A percentile compares a stretch with the other conserved stretches of the same genome.
Evolutionary conservation across 2,113 vertebrate species (phyloP).

Genomic region (Notarius lentiginosus): DNA sequence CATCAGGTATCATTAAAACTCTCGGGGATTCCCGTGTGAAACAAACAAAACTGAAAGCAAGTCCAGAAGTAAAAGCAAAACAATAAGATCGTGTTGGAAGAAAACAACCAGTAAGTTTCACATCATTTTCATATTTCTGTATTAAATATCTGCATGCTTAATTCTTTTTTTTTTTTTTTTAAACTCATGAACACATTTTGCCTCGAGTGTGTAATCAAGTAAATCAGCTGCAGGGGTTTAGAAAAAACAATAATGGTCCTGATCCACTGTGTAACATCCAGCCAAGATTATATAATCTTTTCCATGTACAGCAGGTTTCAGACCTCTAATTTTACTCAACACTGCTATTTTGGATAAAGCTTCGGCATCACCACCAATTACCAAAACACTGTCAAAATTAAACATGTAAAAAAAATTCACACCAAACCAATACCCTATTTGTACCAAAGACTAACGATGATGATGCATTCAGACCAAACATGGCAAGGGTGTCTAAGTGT

Average conservation of each 20-base stretch:
- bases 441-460: not conserved
- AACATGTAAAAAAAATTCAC: not conserved
- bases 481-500: too few relatives aligned
- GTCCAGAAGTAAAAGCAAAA: not conserved
- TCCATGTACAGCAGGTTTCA: not conserved
- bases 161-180: not conserved
- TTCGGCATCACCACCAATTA: not conserved
- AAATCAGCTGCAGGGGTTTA: not conserved
- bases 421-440: not conserved
- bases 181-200: not conserved
- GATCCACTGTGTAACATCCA: not conserved
- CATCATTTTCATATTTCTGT: not conserved
- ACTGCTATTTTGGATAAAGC: not conserved
- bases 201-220: too few relatives aligned
- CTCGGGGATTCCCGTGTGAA: not conserved
- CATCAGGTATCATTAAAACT: not conserved
- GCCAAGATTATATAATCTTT: too few relatives aligned
- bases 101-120: not conserved
- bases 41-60: not conserved
- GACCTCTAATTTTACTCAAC: not conserved
- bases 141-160: not conserved
- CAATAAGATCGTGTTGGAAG: not conserved
- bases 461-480: not conserved
- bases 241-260: not conserved
- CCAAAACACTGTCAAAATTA: not conserved